Evolutionary conservation across 35 echinoderm and acorn worm species (phyloP).

Genomic region (Patiria miniata): DNA sequence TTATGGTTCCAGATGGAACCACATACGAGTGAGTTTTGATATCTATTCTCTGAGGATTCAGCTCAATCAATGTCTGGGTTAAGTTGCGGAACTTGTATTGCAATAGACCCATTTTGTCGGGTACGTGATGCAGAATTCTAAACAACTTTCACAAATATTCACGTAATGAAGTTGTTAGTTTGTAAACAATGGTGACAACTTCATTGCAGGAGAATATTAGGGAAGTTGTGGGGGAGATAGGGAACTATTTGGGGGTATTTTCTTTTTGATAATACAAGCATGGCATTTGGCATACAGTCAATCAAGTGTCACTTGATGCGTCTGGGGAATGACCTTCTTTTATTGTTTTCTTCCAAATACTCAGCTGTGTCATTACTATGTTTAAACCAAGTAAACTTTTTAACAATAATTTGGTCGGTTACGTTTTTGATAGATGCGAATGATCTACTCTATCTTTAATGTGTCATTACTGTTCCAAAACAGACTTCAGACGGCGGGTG

Average conservation of each 20-base stretch:
- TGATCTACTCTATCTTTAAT: no score
- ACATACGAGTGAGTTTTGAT: neutral
- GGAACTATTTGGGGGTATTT: neutral
- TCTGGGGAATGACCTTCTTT: no score
- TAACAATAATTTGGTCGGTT: no score
- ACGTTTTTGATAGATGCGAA: neutral
- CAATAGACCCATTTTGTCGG: neutral
- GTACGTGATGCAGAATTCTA: neutral
- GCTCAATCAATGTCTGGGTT: neutral
- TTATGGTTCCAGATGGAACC: neutral
- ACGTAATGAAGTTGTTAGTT: neutral
- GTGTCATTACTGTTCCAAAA: neutral
- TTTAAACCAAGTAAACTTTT: no score
- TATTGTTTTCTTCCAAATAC: no score
- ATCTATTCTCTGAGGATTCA: neutral
- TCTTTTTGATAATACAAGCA: no score
- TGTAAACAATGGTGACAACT: no score
- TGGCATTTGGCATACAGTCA: neutral
- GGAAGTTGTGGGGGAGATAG: no score
- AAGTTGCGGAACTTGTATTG: neutral
- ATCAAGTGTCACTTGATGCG: no score
- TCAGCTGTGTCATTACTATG: no score
- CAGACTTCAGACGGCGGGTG: neutral
- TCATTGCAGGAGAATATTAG: no score
- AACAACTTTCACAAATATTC: neutral